Conservation (phyloP, 2,797 vertebrate species). For the Bovichtus variegatus region DNA sequence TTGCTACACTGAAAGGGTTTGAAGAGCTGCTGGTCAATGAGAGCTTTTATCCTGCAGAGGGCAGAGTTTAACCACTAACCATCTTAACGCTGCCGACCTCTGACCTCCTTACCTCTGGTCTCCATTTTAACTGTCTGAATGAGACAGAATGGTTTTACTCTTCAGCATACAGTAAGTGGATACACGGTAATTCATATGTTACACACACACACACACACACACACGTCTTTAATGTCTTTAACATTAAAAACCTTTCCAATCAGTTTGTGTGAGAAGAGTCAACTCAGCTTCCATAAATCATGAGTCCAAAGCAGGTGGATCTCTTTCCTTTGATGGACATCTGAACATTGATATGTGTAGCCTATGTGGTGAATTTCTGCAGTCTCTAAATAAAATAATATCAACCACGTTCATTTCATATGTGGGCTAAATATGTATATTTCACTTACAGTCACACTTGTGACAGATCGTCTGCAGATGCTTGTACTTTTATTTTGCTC, state of each 20-base stretch:
- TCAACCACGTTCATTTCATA: background rate
- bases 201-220: too few species aligned
- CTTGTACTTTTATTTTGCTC: conserved; percentile 51
- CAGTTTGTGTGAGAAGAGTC: conserved; percentile 8
- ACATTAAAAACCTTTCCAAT: background rate
- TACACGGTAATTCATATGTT: background rate
- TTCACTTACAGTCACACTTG: conserved; percentile 47
- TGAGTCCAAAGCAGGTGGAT: conserved; percentile 17
- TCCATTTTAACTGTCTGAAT: conserved; percentile 59
- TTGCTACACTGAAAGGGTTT: conserved; percentile 23
- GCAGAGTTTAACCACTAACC: conserved; percentile 78
- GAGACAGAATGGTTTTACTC: background rate
- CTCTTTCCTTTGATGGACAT: background rate
- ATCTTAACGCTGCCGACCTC: background rate
- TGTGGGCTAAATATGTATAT: conserved; percentile 16
- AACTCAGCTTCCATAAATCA: conserved; percentile 33
- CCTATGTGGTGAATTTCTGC: background rate
- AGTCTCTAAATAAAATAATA: background rate
- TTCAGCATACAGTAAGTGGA: background rate
- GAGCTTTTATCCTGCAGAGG: conserved; percentile 80
- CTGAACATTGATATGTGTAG: background rate
- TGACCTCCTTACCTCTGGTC: conserved; percentile 43
- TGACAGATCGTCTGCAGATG: conserved; percentile 53
- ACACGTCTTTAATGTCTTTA: background rate
- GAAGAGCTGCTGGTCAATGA: conserved; percentile 19